Evolutionary conservation across 2,888 invertebrate species (phyloP), one percentile per base, ranked within the genome.

Genomic region (Sphaerophoria taeniata): DNA sequence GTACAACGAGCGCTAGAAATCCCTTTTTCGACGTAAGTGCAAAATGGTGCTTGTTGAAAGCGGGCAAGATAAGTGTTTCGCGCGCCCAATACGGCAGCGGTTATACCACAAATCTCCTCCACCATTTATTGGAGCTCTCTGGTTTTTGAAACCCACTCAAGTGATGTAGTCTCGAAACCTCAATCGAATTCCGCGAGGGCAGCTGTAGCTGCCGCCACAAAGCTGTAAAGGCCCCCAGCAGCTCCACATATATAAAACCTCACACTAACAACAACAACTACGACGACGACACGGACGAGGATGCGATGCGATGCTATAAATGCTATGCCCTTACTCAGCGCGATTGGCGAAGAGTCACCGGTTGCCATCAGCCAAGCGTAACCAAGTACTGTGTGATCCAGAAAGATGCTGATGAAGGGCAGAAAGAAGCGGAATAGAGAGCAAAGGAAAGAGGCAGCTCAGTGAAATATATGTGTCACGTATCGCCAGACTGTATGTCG

Each of bases 401-500:
- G n/a, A n/a, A n/a, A 12, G 65, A 65, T 65, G 65, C 65, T 49
- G 65, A 65, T 65, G 71, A 65, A 72, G 78, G 47, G 63, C 71
- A 39, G 69, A 69, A 53, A 53, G 53, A 47, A 69, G 43, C 65
- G 60, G 65, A 34, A 58, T 61, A 33, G 63, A 63, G 56, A 43
- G 33, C 67, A 51, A 51, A 12, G 33, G 34, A 6, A 67, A 16
- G 49, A 61, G 71, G 24, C 56, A 61, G 72, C n/a, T 39, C 56
- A 33, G 63, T 51, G 16, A 47, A 77, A 82, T 82, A 24, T 24
- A 77, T 82, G 73, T 82, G 82, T 78, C 77, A 77, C 78, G 82
- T 70, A 78, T 63, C 72, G 82, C 82, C 82, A 82, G 82, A 82
- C 82, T 82, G 82, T 77, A 73, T 82, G 82, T 82, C 82, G 82